phyloP scores from a whole-genome alignment of 2,113 vertebrate genomes.

The Notarius quadriscutis region DNA sequence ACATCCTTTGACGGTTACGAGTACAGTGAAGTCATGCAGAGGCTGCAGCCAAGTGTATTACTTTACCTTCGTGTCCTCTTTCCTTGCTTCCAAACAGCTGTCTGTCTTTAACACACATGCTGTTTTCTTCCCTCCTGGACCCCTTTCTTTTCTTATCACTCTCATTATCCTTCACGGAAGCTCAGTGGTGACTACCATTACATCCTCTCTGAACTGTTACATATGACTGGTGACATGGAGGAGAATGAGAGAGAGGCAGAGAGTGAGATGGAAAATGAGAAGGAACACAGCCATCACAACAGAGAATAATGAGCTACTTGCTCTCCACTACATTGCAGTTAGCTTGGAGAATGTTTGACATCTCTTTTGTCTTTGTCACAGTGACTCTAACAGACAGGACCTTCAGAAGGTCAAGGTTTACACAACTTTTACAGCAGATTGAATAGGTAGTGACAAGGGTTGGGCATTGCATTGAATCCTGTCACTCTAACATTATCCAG shows the following conservation, averaged over 20 bases:
- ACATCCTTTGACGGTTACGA: constrained; percentile 51
- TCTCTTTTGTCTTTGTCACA: constrained; percentile 1
- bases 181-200: constrained; percentile 48
- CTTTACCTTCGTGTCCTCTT: neutral
- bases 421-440: constrained; percentile 25
- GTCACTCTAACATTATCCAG: constrained; percentile 30
- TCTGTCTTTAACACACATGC: constrained; percentile 23
- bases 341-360: neutral
- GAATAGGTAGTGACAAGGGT: constrained; percentile 10
- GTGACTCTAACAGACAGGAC: neutral
- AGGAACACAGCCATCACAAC: constrained; percentile 16
- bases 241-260: neutral
- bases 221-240: constrained; percentile 43
- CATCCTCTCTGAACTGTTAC: constrained; percentile 30
- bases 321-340: constrained; percentile 7
- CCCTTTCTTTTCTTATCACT: neutral
- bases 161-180: constrained; percentile 11
- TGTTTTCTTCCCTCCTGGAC: neutral
- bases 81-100: constrained; percentile 10
- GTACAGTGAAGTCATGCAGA: constrained; percentile 54
- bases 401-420: constrained; percentile 19
- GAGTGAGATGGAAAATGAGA: neutral
- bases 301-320: constrained; percentile 25
- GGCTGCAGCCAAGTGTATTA: neutral
- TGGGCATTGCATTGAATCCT: neutral